A percentile compares a stretch with the other conserved stretches of the same genome.
Evolutionary conservation across 1,140 invertebrate species (phyloP).

Genomic region (Aricia agestis): DNA sequence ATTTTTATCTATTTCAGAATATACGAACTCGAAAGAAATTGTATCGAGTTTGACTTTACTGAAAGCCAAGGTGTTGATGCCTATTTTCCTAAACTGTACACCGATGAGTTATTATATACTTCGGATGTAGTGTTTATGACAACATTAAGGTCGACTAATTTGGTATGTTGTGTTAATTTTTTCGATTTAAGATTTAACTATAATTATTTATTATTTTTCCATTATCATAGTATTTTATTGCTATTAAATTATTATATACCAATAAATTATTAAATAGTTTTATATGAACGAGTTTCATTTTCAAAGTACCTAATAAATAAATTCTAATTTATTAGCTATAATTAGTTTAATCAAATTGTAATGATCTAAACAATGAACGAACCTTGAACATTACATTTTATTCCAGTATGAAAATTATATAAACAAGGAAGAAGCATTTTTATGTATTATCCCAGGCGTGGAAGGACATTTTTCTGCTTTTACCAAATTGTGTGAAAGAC

Average conservation of each 20-base stretch:
- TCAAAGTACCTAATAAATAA: no score
- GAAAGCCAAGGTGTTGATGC: background rate
- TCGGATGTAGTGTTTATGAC: background rate
- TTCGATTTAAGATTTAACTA: no score
- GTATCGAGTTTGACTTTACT: background rate
- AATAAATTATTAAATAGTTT: no score
- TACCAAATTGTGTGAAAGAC: conserved; percentile 35
- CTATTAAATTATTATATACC: no score
- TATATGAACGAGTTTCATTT: no score
- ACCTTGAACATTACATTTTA: background rate
- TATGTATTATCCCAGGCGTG: conserved; percentile 47
- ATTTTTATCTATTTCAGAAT: background rate
- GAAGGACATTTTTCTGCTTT: conserved; percentile 41
- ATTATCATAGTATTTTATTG: no score
- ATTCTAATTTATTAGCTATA: no score
- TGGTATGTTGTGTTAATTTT: no score
- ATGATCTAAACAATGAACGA: no score
- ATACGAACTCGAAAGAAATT: background rate
- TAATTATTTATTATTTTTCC: no score
- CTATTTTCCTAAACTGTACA: background rate
- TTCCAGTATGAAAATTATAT: conserved; percentile 26
- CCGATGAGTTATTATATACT: background rate
- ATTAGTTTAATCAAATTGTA: no score
- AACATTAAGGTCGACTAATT: background rate
- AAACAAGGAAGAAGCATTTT: conserved; percentile 29